Evolutionary conservation across 1,140 invertebrate species (phyloP), one percentile per base, ranked within the genome.

Genomic region (Kradibia gibbosae): DNA sequence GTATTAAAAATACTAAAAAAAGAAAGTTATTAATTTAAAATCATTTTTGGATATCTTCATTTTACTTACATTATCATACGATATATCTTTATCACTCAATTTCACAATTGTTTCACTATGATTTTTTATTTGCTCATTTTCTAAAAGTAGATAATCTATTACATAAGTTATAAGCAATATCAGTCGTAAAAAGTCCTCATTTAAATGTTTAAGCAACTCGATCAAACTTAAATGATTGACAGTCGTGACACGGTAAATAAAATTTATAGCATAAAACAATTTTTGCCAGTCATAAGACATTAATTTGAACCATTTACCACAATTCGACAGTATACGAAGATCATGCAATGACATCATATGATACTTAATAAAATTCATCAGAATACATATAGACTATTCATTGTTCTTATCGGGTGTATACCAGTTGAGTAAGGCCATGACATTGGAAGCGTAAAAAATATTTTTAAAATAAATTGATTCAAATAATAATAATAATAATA

Each of bases 341-440:
- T 65, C 75, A 82, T 77, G 76, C 70, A 78, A 65, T 57, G 74
- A 25, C 60, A 57, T 74, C 55, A 53, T 28, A 62, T 57, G 76
- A 75, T 82, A 82, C 78, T 82, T 82, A 82, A 82, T 82, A 76
- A 82, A 82, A 82, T 71, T 57, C 70, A 82, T 82, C 67, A 70
- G 7, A 82, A 74, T 65, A 74, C 60, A 39, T 48, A 45, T 78
- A 42, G 53, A 55, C 65, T 78, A 71, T 82, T 82, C 75, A 74
- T 78, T 82, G 53, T 65, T 78, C 42, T 82, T 78, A n/a, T 62
- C 45, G 42, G 55, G 55, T 10, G 50, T 72, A 25, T 53, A 73
- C 25, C 74, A 70, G 50, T 39, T 70, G 74, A 77, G 72, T 77
- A 62, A 77, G 25, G 73, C 67, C 78, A 50, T 22, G 53, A 71